Base-by-base conservation (phyloP, 2,113 vertebrate species). In the Toxotes jaculatrix region DNA sequence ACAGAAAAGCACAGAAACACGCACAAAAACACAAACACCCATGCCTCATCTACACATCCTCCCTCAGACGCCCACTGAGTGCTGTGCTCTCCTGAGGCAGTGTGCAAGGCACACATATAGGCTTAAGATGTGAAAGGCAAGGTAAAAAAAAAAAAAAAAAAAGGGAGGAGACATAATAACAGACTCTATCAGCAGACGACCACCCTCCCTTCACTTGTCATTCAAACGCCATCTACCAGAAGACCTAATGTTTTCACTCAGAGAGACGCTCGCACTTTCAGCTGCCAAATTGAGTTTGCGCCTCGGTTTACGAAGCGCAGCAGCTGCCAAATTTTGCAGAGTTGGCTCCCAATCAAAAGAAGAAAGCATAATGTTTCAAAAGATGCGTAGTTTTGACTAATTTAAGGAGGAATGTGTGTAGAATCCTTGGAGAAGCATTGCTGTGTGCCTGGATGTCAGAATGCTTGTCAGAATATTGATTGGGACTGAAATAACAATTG, bases 231-330 rank as follows among this genome's bases (percentile, higher is more conserved):
- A 63, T 87, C 81, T 82, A 87, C 77, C 85, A 89, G 47, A 80
- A 75, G 67, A 85, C 73, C 77, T 40, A 68, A 64, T 56, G 60
- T 55, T 87, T 79, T 84, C 75, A 66, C 85, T 83, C 71, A n/a
- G 42, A 82, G 76, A 85, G 69, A 85, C 38, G 79, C 85, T 79
- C 79, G 80, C 81, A 85, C 77, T 78, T 71, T 83, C 79, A 66
- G 85, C 89, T 90, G 89, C 89, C 92, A 93, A 90, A 86, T 88
- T 88, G 85, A 79, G 84, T 88, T 89, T 71, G 60, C 14, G 38
- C 80, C 79, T 88, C 57, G 16, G 63, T 90, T 89, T 87, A 51
- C 60, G 7, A 87, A 77, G 85, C 56, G n/a, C 74, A 73, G 64
- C 80, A 83, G 80, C 86, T 87, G 89, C 89, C 89, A 92, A 64